These are phyloP conservation scores for Salvelinus fontinalis DNA, from an alignment of 2,113 vertebrate genomes.

Conservation along the genomic window DNA sequence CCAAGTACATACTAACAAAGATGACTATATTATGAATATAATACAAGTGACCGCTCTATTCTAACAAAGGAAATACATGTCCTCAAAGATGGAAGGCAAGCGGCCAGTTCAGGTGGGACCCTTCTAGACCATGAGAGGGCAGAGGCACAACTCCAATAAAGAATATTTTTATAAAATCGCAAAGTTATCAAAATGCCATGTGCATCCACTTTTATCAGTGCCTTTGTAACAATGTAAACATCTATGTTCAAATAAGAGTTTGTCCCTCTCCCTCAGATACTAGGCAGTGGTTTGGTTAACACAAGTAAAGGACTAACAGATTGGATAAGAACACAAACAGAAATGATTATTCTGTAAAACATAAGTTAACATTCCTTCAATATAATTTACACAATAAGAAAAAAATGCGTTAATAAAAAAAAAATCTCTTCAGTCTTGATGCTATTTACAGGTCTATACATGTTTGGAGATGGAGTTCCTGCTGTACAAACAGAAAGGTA, in stretches of 20 bases:
- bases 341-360: constrained; percentile 23
- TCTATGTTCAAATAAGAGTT: too few relatives aligned
- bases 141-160: too few relatives aligned
- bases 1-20: background rate
- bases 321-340: background rate
- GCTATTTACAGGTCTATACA: constrained; percentile 78
- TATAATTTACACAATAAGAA: constrained; percentile 44
- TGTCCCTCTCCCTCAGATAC: background rate
- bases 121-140: too few relatives aligned
- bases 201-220: too few relatives aligned
- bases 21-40: background rate
- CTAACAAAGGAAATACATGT: too few relatives aligned
- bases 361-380: constrained; percentile 67
- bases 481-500: constrained; percentile 51
- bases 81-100: too few relatives aligned
- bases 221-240: too few relatives aligned
- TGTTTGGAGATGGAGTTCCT: constrained; percentile 41
- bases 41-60: too few relatives aligned
- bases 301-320: background rate
- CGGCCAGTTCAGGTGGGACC: too few relatives aligned
- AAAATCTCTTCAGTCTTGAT: constrained; percentile 12
- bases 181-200: too few relatives aligned
- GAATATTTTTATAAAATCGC: too few relatives aligned
- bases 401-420: constrained; percentile 27
- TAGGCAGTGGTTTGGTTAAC: background rate